These are phyloP conservation scores for Ischnura elegans DNA, from an alignment of 2,888 invertebrate genomes.

Conservation along the genomic window DNA sequence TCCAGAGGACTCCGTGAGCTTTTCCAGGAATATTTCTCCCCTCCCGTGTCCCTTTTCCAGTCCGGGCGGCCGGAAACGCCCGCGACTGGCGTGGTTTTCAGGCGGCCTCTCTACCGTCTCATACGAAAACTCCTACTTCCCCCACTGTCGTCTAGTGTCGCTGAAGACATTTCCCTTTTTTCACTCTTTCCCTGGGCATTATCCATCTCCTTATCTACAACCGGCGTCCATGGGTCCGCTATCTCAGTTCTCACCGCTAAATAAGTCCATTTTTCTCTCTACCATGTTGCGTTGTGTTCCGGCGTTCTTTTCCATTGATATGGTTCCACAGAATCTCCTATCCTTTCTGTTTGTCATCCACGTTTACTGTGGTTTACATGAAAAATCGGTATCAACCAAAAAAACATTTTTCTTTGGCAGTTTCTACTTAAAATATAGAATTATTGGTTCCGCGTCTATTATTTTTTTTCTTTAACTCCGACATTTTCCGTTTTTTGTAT, in stretches of 20 bases:
- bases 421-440: too few species aligned
- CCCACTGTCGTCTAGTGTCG: neutral
- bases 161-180: constrained; percentile 2
- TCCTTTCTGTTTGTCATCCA: neutral
- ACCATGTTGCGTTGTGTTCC: neutral
- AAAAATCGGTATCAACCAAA: too few species aligned
- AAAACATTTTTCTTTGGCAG: too few species aligned
- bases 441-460: too few species aligned
- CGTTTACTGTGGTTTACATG: neutral
- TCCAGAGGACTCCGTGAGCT: neutral
- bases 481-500: too few species aligned
- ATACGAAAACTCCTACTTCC: neutral
- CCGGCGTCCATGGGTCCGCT: neutral
- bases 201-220: neutral
- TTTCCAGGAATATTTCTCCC: constrained; percentile 36
- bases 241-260: neutral
- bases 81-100: constrained; percentile 46
- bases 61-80: constrained; percentile 53
- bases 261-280: neutral
- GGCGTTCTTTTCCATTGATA: neutral
- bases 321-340: neutral
- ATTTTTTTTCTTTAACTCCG: too few species aligned
- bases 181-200: neutral
- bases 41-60: neutral
- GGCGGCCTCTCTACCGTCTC: neutral